Evolutionary conservation across 2,113 vertebrate genomes (phyloP).

Genomic region (Nannospalax galili): DNA sequence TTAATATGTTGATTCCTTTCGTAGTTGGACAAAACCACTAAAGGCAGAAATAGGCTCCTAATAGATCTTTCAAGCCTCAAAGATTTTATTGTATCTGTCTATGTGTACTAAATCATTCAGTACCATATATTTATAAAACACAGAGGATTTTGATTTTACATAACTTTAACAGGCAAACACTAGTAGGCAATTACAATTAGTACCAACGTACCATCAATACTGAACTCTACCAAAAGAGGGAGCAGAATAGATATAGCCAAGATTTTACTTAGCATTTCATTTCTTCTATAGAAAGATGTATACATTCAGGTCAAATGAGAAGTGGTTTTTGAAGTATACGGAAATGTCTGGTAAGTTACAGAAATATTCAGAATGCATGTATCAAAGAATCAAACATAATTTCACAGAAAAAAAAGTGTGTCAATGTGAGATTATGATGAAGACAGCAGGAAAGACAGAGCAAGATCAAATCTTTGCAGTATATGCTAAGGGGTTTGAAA

Average conservation of each 20-base stretch:
- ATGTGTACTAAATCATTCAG: background rate
- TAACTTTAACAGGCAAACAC: background rate
- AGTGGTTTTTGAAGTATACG: background rate
- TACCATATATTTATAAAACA: background rate
- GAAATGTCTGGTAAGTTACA: background rate
- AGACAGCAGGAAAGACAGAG: background rate
- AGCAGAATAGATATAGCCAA: background rate
- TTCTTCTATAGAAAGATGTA: background rate
- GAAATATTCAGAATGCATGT: background rate
- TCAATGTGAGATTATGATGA: too few species aligned
- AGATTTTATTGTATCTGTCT: background rate
- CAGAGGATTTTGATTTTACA: background rate
- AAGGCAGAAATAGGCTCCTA: background rate
- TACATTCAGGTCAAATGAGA: background rate
- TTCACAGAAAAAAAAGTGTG: background rate
- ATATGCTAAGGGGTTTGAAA: background rate
- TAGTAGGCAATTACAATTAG: background rate
- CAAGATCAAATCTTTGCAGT: background rate
- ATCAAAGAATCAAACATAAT: background rate
- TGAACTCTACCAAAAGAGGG: background rate
- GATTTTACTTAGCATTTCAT: background rate
- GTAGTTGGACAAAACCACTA: background rate
- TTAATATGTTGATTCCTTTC: background rate
- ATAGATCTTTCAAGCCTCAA: background rate
- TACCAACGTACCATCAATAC: background rate